Evolutionary conservation across 2,113 vertebrate genomes (phyloP).

Genomic region (Boulengeromyrus knoepffleri): DNA sequence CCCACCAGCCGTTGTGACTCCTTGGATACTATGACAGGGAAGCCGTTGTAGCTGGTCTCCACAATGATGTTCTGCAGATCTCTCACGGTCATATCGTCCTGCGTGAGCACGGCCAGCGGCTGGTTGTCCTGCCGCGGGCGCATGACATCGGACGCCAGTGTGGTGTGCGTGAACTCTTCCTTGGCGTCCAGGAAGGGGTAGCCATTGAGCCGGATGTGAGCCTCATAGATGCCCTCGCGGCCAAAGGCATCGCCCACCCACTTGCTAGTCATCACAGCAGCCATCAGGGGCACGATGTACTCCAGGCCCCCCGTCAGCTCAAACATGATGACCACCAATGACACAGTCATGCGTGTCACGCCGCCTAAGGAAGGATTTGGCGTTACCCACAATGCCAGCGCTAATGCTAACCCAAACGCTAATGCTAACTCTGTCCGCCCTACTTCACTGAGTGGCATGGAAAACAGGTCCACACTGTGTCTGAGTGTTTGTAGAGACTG

Average conservation of each 20-base stretch:
- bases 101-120: conserved; percentile 85
- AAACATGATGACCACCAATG: conserved; percentile 95
- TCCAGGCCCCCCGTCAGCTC: conserved; percentile 94
- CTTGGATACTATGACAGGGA: conserved; percentile 96
- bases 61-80: conserved; percentile 88
- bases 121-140: conserved; percentile 81
- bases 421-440: background rate
- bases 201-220: conserved; percentile 94
- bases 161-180: conserved; percentile 96
- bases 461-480: background rate
- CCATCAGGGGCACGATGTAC: conserved; percentile 98
- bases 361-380: conserved; percentile 66
- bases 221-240: conserved; percentile 94
- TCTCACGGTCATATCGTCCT: conserved; percentile 93
- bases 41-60: conserved; percentile 94
- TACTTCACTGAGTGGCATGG: background rate
- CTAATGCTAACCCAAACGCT: background rate
- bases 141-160: conserved; percentile 92
- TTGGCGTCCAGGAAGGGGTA: conserved; percentile 98
- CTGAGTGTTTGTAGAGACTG: background rate
- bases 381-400: background rate
- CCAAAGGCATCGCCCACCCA: conserved; percentile 98
- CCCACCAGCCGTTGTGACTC: conserved; percentile 95
- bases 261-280: conserved; percentile 98
- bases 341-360: conserved; percentile 97